Base-by-base conservation (phyloP, 2,888 invertebrate species). In the Electrophaes corylata region DNA sequence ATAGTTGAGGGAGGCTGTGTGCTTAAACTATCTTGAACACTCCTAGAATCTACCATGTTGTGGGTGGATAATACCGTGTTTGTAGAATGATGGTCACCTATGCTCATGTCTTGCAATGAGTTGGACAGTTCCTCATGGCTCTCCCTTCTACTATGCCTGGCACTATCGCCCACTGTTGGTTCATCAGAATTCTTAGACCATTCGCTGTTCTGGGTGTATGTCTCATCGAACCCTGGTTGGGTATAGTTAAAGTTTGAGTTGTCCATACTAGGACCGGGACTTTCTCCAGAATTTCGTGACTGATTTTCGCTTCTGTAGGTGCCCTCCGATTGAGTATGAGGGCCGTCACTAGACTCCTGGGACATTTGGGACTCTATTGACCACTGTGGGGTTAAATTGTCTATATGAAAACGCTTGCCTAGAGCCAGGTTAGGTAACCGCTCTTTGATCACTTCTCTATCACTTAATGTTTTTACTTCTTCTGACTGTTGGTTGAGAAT, bases 301-400 rank as follows among this genome's bases (percentile, higher is more conserved):
- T 92, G 92, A 73, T 92, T 92, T 67, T 93, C 92, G 84, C 93
- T 93, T 73, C 90, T 81, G 64, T 93, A 93, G 43, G 93, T 93
- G 53, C 93, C 93, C 72, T 94, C 94, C 8, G 94, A 93, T 10
- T 93, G 93, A 46, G 93, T 93, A 35, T 92, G 84, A 18, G 92
- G 86, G 29, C 94, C 93, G 69, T 94, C 94, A 61, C 94, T 94
- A 1, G 94, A 94, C 69, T 94, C 94, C 74, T 94, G 93, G 8
- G 94, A 94, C 82, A 93, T 92, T 76, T 94, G 94, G 31, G 94
- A 94, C 74, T 94, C 94, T 52, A 93, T 93, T 4, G 94, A 94
- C 94, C 94, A 94, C 68, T 94, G 94, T 1, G 94, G 94, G 16
- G 94, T 86, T 66, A 88, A 73, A 74, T 86, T 86, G 40, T 88